Base-by-base conservation (phyloP, 2,888 invertebrate genomes). In the Rhamphomyia laevipes region DNA sequence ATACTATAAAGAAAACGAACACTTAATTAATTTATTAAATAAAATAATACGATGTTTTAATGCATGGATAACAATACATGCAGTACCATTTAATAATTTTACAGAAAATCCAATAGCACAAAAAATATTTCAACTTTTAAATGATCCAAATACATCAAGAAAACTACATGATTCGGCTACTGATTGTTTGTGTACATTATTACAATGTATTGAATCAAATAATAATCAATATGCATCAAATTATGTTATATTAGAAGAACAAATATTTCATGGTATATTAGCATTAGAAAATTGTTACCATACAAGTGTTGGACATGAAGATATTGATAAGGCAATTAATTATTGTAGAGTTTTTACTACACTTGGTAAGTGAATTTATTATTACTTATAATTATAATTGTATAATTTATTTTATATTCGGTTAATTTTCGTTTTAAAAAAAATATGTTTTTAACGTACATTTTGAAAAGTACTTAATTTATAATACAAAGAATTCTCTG, bases 321-420 rank as follows among this genome's bases (percentile, higher is more conserved):
- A 96, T 63, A 84, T 86, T 56, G 93, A 93, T 73, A 94, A 91
- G 77, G 87, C 91, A 3, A 81, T 89, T 53, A 95, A 94, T 67
- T 95, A 91, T 69, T 92, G 92, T 57, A 80, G 94, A 56, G 82
- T 97, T 57, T 99, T 97, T 65, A 95, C 96, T 2, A 95, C 94
- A 67, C 68, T 94, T 53, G 52, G 54, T 54, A 47, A 30, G 18
- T 30, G 16, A 31, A 15, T 41, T n/a, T n/a, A n/a, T n/a, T n/a
- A n/a, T n/a, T n/a, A n/a, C n/a, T n/a, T n/a, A n/a, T n/a, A n/a
- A n/a, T n/a, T n/a, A n/a, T n/a, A n/a, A n/a, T n/a, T n/a, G n/a
- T n/a, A n/a, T n/a, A n/a, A n/a, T n/a, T n/a, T n/a, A n/a, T n/a
- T n/a, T n/a, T n/a, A n/a, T n/a, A n/a, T n/a, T n/a, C n/a, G n/a